Evolutionary conservation across 2,113 vertebrate genomes (phyloP).

Genomic region (Catharus fuscescens): DNA sequence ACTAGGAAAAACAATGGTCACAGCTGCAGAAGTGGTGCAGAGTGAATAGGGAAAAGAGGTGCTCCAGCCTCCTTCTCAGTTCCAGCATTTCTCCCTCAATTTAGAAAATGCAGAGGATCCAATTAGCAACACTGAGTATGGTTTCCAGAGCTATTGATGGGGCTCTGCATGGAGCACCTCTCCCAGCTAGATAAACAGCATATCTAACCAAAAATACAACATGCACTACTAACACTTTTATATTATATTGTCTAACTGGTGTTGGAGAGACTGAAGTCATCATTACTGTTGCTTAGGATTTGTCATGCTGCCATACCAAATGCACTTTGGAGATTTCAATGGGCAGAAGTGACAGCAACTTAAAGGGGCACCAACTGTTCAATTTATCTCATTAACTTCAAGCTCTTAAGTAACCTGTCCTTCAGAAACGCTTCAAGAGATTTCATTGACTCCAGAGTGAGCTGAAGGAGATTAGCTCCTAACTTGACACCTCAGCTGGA

Average conservation of each 20-base stretch:
- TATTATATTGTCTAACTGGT: neutral
- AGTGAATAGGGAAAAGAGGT: neutral
- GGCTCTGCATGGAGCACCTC: neutral
- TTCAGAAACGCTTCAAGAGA: constrained; percentile 21
- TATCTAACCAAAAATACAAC: neutral
- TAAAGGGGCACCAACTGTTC: constrained; percentile 7
- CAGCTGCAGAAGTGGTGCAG: constrained; percentile 18
- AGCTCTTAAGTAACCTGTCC: constrained; percentile 43
- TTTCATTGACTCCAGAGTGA: constrained; percentile 31
- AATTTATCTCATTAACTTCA: constrained; percentile 46
- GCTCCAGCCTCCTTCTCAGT: neutral
- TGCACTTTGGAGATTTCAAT: neutral
- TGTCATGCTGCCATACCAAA: neutral
- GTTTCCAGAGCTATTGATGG: constrained; percentile 8
- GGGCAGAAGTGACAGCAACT: neutral
- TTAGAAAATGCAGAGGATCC: constrained; percentile 7
- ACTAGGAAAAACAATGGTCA: constrained; percentile 31
- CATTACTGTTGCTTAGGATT: neutral
- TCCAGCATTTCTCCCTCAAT: neutral
- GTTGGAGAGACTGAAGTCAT: neutral
- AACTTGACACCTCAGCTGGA: neutral
- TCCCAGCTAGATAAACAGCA: neutral
- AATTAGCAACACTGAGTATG: neutral
- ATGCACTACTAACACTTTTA: neutral
- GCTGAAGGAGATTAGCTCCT: constrained; percentile 27